Evolutionary conservation across 2,888 invertebrate species (phyloP), one percentile per base, ranked within the genome.

Genomic region (Lampropteryx suffumata): DNA sequence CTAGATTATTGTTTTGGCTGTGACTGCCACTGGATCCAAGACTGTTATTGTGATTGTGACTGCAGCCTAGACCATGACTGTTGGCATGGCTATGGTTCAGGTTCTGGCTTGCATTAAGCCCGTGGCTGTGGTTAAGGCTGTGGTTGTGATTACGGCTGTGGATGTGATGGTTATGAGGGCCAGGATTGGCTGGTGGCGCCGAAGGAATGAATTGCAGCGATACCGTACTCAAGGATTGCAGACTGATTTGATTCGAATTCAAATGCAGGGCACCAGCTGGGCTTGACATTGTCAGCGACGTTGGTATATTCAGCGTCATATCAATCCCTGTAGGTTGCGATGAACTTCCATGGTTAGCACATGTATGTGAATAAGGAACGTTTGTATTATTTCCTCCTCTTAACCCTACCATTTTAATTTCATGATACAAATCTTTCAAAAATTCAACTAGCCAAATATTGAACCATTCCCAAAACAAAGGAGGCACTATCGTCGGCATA

Each of bases 381-480:
- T 79, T 53, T 53, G 83, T 76, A 76, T 67, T 77, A 62, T 78
- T 81, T 59, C 76, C 78, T 68, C 85, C 84, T 81, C 87, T 85
- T 71, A 87, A 59, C 59, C 81, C 84, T 63, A 88, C 84, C 89
- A 89, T 89, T 77, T 86, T 88, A 78, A 84, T 80, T 80, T 88
- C 88, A 89, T 87, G 79, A 82, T 84, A 88, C 64, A 85, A 78
- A 77, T 82, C 80, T 76, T 87, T 88, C 61, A 88, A 66, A 79
- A 87, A 84, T 76, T 87, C 79, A 65, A 73, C 73, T 29, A 88
- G 79, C 85, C 88, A 87, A 81, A 86, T 73, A 62, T 87, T 86
- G 73, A 89, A 88, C 85, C 85, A 88, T 84, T 88, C 86, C 88
- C 84, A 87, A 73, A 88, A 87, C 61, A 81, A 69, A 64, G 84